Evolutionary conservation across 2,888 invertebrate genomes (phyloP).

Genomic region (Geophilus truncorum): DNA sequence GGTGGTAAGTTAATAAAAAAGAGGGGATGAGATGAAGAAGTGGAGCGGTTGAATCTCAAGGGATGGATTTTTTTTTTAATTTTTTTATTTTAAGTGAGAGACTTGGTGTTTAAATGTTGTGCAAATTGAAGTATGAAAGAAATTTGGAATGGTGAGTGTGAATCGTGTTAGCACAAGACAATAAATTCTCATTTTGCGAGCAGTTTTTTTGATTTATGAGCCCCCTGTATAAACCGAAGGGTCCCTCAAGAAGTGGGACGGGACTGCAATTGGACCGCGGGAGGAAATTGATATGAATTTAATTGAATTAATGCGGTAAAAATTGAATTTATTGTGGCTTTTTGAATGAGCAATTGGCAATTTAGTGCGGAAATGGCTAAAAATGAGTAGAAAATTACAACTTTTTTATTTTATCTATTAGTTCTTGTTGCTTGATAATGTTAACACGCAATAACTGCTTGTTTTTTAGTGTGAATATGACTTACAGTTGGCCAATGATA

Average conservation of each 20-base stretch:
- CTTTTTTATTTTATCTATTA: too few species aligned
- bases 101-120: constrained; percentile 1
- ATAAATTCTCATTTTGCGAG: neutral
- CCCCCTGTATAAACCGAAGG: neutral
- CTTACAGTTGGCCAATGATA: too few species aligned
- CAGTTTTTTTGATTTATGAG: constrained; percentile 1
- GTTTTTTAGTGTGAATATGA: too few species aligned
- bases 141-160: neutral
- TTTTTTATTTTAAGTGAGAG: neutral
- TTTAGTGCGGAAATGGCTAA: neutral
- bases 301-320: neutral
- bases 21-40: constrained; percentile 3
- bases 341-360: neutral
- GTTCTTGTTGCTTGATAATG: too few species aligned
- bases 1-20: constrained; percentile 23
- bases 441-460: too few species aligned
- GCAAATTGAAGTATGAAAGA: constrained; percentile 10
- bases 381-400: too few species aligned
- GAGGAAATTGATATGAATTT: neutral
- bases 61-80: neutral
- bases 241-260: neutral
- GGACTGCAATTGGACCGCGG: neutral
- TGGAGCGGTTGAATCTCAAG: neutral
- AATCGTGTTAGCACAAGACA: constrained; percentile 14
- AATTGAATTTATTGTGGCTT: neutral